A percentile compares a stretch with the other conserved stretches of the same genome.
phyloP scores from a whole-genome alignment of 2,888 invertebrate genomes.

The Chaetogeoica ovagalla region DNA sequence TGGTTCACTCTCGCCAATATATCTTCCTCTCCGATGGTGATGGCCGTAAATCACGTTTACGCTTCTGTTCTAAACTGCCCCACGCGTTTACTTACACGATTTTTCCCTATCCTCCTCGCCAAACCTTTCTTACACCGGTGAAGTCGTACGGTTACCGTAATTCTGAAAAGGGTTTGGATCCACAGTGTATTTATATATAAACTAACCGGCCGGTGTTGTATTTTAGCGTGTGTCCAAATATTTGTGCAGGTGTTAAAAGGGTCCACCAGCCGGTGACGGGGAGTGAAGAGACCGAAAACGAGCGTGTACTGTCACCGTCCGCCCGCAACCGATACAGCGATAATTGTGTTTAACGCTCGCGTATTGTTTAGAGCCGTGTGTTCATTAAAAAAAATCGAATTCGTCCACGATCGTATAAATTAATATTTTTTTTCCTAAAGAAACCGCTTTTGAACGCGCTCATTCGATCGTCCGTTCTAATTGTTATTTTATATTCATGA shows the following conservation, averaged over 20 bases:
- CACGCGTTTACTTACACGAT: slow-evolving; percentile 11
- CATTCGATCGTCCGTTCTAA: too few species aligned
- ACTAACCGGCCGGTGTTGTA: slow-evolving; percentile 31
- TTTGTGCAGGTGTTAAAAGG: slow-evolving; percentile 41
- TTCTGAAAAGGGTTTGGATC: slow-evolving; percentile 26
- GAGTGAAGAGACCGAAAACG: too few species aligned
- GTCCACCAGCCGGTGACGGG: slow-evolving; percentile 2
- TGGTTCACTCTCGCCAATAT: background rate
- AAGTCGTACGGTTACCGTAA: background rate
- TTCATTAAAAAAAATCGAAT: too few species aligned
- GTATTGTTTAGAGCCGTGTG: too few species aligned
- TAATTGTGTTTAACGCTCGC: too few species aligned
- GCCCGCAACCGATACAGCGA: too few species aligned
- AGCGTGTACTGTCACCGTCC: too few species aligned
- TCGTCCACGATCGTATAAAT: too few species aligned
- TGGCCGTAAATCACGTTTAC: slow-evolving; percentile 32
- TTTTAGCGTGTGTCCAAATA: slow-evolving; percentile 31
- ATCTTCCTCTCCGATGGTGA: background rate
- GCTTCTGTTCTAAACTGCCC: slow-evolving; percentile 24
- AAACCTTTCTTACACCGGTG: background rate
- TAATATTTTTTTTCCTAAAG: too few species aligned
- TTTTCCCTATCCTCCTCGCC: background rate
- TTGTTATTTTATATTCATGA: too few species aligned
- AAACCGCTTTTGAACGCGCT: too few species aligned
- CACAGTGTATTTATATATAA: background rate